These are phyloP conservation scores for Daubentonia madagascariensis DNA, from an alignment of 2,113 vertebrate species.

Conservation along the genomic window DNA sequence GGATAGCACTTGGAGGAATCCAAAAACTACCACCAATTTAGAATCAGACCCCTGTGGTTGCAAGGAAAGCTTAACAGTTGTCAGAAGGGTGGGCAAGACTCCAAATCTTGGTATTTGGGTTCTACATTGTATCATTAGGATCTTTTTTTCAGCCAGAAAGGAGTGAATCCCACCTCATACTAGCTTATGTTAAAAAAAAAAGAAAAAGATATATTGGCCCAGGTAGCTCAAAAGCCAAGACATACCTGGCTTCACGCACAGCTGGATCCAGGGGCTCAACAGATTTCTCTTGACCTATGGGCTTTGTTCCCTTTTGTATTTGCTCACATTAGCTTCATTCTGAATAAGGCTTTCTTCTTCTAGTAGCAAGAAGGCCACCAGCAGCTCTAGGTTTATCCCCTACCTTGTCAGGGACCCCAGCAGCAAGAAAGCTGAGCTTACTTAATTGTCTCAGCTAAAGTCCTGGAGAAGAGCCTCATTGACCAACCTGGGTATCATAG, in stretches of 20 bases:
- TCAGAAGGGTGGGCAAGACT: not conserved
- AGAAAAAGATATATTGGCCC: not conserved
- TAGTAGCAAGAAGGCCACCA: not conserved
- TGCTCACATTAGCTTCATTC: not conserved
- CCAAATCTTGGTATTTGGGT: not conserved
- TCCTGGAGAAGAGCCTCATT: not conserved
- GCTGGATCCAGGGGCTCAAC: not conserved
- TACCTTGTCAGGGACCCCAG: not conserved
- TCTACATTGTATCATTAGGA: not conserved
- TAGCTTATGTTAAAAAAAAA: not conserved
- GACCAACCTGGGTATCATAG: not conserved
- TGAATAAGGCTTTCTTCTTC: not conserved
- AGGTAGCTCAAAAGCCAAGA: not conserved
- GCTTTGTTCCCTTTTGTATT: not conserved
- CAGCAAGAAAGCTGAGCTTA: not conserved
- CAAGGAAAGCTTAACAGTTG: not conserved
- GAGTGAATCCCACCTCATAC: not conserved
- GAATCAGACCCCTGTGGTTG: not conserved
- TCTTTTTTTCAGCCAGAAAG: not conserved
- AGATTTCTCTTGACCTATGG: not conserved
- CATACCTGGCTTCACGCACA: not conserved
- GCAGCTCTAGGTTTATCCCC: not conserved
- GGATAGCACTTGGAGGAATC: not conserved
- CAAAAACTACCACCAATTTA: not conserved
- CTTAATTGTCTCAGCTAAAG: rapidly evolving